Percentiles rank a stretch among this genome's conserved stretches.
Conservation (phyloP, 2,888 invertebrate genomes). For the Drosophila paranaensis region DNA sequence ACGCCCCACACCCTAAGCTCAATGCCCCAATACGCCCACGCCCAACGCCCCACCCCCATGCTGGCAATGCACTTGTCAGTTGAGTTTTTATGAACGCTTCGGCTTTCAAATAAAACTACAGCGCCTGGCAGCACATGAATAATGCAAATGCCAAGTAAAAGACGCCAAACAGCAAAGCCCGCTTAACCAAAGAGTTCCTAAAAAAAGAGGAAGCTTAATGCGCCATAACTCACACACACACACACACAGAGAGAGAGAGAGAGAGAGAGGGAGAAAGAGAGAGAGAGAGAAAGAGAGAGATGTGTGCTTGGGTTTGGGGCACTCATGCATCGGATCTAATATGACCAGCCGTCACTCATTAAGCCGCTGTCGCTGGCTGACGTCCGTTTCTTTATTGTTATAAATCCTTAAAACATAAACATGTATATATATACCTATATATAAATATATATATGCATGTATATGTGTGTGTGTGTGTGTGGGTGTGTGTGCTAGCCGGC, state of each 20-base stretch:
- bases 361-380: slow-evolving; percentile 58
- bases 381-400: slow-evolving; percentile 56
- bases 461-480: slow-evolving; percentile 26
- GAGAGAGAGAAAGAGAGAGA: not conserved
- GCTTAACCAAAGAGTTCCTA: slow-evolving; percentile 9
- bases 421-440: slow-evolving; percentile 22
- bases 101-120: slow-evolving; percentile 76
- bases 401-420: slow-evolving; percentile 35
- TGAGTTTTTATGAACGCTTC: slow-evolving; percentile 68
- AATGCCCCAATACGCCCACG: not conserved
- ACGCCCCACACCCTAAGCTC: not conserved
- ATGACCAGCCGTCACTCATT: slow-evolving; percentile 78
- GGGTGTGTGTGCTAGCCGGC: slow-evolving; percentile 59
- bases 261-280: slow-evolving; percentile 16
- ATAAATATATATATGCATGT: slow-evolving; percentile 14
- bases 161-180: slow-evolving; percentile 33
- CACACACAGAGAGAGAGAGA: not conserved
- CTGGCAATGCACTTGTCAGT: slow-evolving; percentile 68
- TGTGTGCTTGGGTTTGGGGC: slow-evolving; percentile 4
- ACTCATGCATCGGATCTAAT: slow-evolving; percentile 65
- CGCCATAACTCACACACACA: slow-evolving; percentile 65
- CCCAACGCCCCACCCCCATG: slow-evolving; percentile 11
- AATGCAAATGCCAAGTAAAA: slow-evolving; percentile 67
- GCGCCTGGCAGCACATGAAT: slow-evolving; percentile 64
- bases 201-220: slow-evolving; percentile 55